phyloP scores from a whole-genome alignment of 2,113 vertebrate species.

The Epinephelus lanceolatus region DNA sequence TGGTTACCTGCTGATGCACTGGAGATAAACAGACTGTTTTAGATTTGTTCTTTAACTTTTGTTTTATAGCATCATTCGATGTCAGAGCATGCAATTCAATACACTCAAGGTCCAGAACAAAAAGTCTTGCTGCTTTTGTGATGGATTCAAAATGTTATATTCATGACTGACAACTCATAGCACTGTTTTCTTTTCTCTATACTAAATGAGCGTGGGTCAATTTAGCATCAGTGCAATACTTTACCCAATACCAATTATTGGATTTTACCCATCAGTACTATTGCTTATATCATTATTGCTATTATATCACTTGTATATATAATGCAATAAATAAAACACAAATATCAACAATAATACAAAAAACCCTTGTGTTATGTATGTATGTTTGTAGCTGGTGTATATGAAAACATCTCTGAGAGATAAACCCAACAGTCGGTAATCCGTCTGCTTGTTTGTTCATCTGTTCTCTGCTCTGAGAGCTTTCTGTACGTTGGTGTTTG shows the following conservation, averaged over 20 bases:
- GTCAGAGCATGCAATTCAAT: background rate
- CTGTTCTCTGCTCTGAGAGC: constrained; percentile 44
- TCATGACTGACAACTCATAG: background rate
- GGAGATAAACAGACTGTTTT: background rate
- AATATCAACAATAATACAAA: background rate
- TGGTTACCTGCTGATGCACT: constrained; percentile 5
- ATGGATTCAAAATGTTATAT: background rate
- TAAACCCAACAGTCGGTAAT: constrained; percentile 35
- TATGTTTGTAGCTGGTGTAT: background rate
- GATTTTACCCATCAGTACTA: too few relatives aligned
- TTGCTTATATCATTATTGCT: background rate
- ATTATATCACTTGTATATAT: background rate
- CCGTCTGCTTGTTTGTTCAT: constrained; percentile 54
- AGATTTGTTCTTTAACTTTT: background rate
- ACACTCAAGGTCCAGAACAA: background rate
- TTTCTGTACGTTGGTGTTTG: constrained; percentile 49
- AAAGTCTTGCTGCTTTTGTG: background rate
- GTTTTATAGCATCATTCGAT: too few relatives aligned
- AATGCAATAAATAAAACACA: background rate
- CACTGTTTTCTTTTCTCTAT: background rate
- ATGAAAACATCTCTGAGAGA: constrained; percentile 3
- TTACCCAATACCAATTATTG: too few relatives aligned
- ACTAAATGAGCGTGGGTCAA: background rate
- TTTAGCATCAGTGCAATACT: too few relatives aligned
- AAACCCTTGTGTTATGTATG: background rate